Evolutionary conservation across 2,113 vertebrate genomes (phyloP).

Genomic region (Cyanistes caeruleus): DNA sequence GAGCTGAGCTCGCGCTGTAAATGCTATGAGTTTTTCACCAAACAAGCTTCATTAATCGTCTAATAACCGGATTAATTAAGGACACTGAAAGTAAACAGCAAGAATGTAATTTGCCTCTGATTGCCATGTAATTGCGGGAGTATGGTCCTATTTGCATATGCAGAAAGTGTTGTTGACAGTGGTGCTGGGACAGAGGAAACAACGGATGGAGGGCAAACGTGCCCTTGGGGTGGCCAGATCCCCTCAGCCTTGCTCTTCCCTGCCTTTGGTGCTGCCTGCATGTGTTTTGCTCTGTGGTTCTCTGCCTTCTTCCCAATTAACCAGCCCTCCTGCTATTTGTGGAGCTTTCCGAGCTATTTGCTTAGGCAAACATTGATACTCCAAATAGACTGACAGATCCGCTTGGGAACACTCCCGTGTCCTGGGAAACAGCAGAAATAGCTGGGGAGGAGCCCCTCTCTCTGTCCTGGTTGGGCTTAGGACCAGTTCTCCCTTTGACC

Average conservation of each 20-base stretch:
- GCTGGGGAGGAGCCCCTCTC: not conserved
- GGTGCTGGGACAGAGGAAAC: not conserved
- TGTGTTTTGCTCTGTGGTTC: not conserved
- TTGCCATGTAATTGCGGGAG: constrained; percentile 77
- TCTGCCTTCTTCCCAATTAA: not conserved
- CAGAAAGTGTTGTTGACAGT: constrained; percentile 45
- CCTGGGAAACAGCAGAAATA: not conserved
- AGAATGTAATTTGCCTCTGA: constrained; percentile 82
- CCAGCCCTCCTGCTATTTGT: constrained; percentile 1
- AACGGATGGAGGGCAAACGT: not conserved
- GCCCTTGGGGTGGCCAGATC: not conserved
- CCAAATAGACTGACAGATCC: not conserved
- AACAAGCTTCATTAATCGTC: constrained; percentile 82
- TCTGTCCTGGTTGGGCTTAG: not conserved
- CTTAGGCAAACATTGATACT: not conserved
- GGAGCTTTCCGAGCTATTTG: constrained; percentile 4
- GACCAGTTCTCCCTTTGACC: not conserved
- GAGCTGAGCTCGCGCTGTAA: constrained; percentile 25
- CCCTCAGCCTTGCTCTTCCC: not conserved
- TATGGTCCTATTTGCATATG: constrained; percentile 72
- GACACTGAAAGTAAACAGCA: constrained; percentile 80
- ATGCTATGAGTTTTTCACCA: constrained; percentile 76
- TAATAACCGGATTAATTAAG: constrained; percentile 85
- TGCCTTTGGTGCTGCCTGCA: not conserved
- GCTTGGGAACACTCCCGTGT: not conserved